Percentiles rank a stretch among this genome's conserved stretches.
These are phyloP conservation scores for Hoplodrina ambigua DNA, from an alignment of 2,888 invertebrate genomes.

Conservation along the genomic window DNA sequence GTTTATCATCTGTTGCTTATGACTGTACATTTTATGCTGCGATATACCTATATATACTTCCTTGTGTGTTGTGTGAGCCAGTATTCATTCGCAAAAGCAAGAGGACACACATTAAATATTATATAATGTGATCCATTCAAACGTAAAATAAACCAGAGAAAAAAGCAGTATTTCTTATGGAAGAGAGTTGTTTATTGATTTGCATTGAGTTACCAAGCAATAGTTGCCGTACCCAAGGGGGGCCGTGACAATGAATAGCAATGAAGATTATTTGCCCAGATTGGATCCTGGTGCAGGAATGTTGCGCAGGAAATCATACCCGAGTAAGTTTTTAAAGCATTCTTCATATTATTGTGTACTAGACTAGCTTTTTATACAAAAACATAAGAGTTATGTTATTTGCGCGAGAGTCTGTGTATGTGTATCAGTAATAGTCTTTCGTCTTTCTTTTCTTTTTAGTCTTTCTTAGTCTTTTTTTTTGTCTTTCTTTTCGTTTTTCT, in stretches of 20 bases:
- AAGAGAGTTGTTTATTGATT: not conserved
- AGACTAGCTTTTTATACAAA: too few relatives aligned
- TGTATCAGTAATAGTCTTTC: too few relatives aligned
- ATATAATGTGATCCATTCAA: not conserved
- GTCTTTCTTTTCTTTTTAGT: too few relatives aligned
- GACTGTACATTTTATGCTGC: constrained; percentile 16
- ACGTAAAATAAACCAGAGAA: not conserved
- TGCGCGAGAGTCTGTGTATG: too few relatives aligned
- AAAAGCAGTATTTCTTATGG: not conserved
- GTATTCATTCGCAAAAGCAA: not conserved
- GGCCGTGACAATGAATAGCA: constrained; percentile 11
- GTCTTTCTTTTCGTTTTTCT: too few relatives aligned
- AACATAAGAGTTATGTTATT: too few relatives aligned
- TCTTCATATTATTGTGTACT: too few relatives aligned
- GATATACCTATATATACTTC: constrained; percentile 12
- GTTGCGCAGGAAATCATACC: constrained; percentile 31
- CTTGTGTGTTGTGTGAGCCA: not conserved
- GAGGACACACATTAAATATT: not conserved
- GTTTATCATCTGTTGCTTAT: not conserved
- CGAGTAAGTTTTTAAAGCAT: constrained; percentile 30
- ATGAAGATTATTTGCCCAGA: not conserved
- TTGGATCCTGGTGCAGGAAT: constrained; percentile 34
- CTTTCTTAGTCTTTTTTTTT: too few relatives aligned
- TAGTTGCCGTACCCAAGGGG: not conserved
- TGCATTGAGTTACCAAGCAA: not conserved